phyloP scores from a whole-genome alignment of 2,113 vertebrate species.

The Entelurus aequoreus region DNA sequence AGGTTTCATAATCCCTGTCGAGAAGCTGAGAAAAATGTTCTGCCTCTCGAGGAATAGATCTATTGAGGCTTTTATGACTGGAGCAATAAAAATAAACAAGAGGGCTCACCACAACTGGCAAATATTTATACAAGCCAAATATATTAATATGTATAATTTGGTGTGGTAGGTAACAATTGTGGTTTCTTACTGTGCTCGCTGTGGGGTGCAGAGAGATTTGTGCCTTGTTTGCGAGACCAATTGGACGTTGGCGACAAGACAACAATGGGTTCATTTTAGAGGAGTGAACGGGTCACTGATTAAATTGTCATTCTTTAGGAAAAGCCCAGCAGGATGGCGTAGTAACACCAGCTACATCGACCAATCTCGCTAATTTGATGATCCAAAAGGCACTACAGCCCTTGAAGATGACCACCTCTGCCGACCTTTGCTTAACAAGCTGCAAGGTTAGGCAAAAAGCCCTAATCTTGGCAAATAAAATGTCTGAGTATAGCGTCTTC shows the following conservation, averaged over 20 bases:
- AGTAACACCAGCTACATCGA: conserved; percentile 32
- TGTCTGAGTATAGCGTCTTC: no score
- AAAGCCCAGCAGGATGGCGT: conserved; percentile 40
- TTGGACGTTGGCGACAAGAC: conserved; percentile 21
- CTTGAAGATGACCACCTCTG: not conserved
- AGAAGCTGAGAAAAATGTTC: not conserved
- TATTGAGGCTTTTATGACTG: conserved; percentile 19
- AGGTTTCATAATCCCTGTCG: conserved; percentile 29
- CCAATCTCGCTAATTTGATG: conserved; percentile 55
- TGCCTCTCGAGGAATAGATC: conserved; percentile 35
- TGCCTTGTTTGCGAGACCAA: conserved; percentile 21
- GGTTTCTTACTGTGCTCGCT: conserved; percentile 12
- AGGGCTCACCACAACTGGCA: conserved; percentile 1
- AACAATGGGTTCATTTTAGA: conserved; percentile 54
- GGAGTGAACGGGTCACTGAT: conserved; percentile 46
- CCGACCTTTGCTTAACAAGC: conserved; percentile 24
- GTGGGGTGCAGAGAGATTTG: conserved; percentile 11
- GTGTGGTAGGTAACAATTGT: conserved; percentile 9
- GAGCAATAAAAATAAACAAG: conserved; percentile 31
- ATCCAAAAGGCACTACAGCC: conserved; percentile 20
- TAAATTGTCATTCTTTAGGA: conserved; percentile 41
- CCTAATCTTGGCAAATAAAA: no score
- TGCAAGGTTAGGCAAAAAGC: not conserved
- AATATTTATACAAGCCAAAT: conserved; percentile 7
- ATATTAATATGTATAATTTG: conserved; percentile 6